Evolutionary conservation across 2,888 invertebrate species (phyloP).

Genomic region (Melanostoma mellinum): DNA sequence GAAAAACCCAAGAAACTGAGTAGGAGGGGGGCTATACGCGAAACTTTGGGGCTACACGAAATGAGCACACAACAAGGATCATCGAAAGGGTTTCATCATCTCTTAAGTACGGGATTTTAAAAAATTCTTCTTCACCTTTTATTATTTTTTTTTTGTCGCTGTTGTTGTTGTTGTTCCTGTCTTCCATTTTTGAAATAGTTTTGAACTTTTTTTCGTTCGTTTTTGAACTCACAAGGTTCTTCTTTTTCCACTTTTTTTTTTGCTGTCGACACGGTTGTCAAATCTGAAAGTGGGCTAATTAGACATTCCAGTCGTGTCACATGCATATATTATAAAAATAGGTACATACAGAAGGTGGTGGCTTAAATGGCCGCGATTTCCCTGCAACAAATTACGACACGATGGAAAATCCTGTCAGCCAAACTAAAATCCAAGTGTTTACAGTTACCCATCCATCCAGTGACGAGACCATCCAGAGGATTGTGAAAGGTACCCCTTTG

Average conservation of each 20-base stretch:
- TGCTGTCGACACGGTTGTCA: conserved; percentile 7
- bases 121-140: neutral
- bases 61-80: conserved; percentile 68
- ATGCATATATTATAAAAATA: conserved; percentile 29
- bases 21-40: neutral
- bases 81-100: conserved; percentile 68
- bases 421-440: conserved; percentile 46
- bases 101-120: conserved; percentile 52
- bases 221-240: conserved; percentile 5
- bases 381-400: conserved; percentile 14
- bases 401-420: conserved; percentile 3
- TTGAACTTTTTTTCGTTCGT: conserved; percentile 37
- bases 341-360: conserved; percentile 1
- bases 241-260: neutral
- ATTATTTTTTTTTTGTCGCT: no score
- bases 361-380: conserved; percentile 34
- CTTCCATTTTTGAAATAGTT: conserved; percentile 12
- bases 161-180: neutral
- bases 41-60: conserved; percentile 57
- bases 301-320: conserved; percentile 41
- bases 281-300: conserved; percentile 44
- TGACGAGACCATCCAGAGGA: neutral
- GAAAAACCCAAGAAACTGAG: conserved; percentile 13
- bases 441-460: neutral
- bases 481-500: neutral